These are phyloP conservation scores for Arremon brunneinucha DNA, from an alignment of 2,797 vertebrate genomes.

Conservation along the genomic window DNA sequence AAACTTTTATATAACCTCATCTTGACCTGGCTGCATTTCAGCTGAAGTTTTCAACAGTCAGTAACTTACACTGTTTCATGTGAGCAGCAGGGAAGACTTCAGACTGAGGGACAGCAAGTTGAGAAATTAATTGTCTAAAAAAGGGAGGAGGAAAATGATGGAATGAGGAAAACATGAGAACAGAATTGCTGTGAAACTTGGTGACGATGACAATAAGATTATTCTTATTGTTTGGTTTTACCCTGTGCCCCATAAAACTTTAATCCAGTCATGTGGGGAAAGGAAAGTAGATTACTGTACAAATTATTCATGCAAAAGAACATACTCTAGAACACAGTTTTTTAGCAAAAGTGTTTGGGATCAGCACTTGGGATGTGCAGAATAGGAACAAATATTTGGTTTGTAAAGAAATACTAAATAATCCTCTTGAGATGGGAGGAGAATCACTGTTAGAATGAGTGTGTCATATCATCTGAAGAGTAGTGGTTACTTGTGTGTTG, in stretches of 20 bases:
- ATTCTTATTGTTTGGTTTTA: slow-evolving; percentile 50
- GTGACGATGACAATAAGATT: slow-evolving; percentile 42
- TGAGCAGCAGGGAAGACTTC: slow-evolving; percentile 58
- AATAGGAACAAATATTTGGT: background rate
- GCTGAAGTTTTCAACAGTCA: slow-evolving; percentile 57
- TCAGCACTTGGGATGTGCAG: background rate
- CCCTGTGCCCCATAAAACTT: slow-evolving; percentile 59
- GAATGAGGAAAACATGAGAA: slow-evolving; percentile 35
- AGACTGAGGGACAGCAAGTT: slow-evolving; percentile 44
- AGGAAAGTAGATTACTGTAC: slow-evolving; percentile 59
- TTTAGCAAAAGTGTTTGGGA: slow-evolving; percentile 5
- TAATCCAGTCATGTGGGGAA: slow-evolving; percentile 66
- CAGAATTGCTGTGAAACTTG: slow-evolving; percentile 14
- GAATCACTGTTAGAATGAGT: slow-evolving; percentile 13
- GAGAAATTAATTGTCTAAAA: slow-evolving; percentile 46
- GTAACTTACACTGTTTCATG: slow-evolving; percentile 64
- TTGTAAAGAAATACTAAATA: slow-evolving; percentile 2
- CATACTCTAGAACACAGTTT: background rate
- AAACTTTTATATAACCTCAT: slow-evolving; percentile 64
- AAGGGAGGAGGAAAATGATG: background rate
- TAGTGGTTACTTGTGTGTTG: slow-evolving; percentile 26
- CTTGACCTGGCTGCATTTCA: slow-evolving; percentile 63
- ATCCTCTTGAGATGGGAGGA: slow-evolving; percentile 53
- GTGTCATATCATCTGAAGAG: slow-evolving; percentile 21
- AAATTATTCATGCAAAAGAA: slow-evolving; percentile 31